Percentiles rank a stretch among this genome's conserved stretches.
These are phyloP conservation scores for Pinctada fucata DNA, from an alignment of 2,888 invertebrate species.

Conservation along the genomic window DNA sequence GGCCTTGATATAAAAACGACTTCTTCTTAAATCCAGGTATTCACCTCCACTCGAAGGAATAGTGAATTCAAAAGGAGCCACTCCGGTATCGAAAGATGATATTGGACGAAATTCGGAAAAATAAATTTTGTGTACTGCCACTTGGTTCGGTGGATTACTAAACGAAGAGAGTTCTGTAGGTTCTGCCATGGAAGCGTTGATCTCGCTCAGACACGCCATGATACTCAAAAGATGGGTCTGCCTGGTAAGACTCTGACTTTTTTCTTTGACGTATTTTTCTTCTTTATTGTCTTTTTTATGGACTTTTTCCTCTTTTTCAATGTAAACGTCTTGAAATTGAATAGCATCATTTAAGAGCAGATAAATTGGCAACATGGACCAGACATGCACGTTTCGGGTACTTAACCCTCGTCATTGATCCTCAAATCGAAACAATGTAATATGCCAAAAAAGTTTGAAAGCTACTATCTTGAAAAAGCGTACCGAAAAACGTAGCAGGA, in stretches of 20 bases:
- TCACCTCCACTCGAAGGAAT: slow-evolving; percentile 38
- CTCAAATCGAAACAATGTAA: too few relatives aligned
- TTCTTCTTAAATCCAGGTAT: slow-evolving; percentile 43
- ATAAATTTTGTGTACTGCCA: slow-evolving; percentile 30
- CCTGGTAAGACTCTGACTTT: background rate
- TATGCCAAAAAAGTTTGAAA: too few relatives aligned
- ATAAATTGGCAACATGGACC: too few relatives aligned
- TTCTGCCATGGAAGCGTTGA: slow-evolving; percentile 21
- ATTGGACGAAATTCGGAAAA: slow-evolving; percentile 32
- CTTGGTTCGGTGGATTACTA: slow-evolving; percentile 31
- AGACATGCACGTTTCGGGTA: too few relatives aligned
- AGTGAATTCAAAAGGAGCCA: too few relatives aligned
- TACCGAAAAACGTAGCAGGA: too few relatives aligned
- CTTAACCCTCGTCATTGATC: too few relatives aligned
- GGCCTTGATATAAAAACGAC: slow-evolving; percentile 35
- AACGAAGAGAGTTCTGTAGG: slow-evolving; percentile 30
- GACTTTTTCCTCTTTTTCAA: background rate
- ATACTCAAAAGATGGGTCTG: background rate
- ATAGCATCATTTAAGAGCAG: too few relatives aligned
- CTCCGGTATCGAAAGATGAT: slow-evolving; percentile 22
- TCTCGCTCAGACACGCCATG: slow-evolving; percentile 27
- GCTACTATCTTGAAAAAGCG: too few relatives aligned
- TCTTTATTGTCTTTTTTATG: slow-evolving; percentile 1
- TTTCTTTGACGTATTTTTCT: background rate
- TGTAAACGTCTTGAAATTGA: too few relatives aligned